Base-by-base conservation (phyloP, 2,797 vertebrate genomes). In the Eulemur coronatus region DNA sequence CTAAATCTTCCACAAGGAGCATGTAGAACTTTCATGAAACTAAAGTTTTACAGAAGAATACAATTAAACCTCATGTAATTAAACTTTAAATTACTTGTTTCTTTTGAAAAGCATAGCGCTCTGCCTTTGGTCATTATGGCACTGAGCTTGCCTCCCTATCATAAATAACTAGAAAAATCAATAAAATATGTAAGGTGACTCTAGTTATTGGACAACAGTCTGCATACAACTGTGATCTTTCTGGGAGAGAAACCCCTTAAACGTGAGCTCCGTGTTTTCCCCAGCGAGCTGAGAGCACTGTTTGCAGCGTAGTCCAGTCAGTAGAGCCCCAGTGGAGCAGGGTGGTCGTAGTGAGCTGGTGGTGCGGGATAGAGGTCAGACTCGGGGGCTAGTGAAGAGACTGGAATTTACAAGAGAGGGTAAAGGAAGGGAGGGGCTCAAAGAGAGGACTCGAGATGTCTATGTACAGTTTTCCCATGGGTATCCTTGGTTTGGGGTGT, bases 1-100 rank as follows among this genome's bases (percentile, higher is more conserved):
- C 22, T 65, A 65, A 78, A 57, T 43, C 52, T 94, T 94, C 63
- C 84, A 24, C 30, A n/a, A 28, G 17, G 12, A 91, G 35, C 52
- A 6, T 24, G 28, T 9, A 46, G 28, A 63, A 18, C 33, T 35
- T 94, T 22, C 18, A 50, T 18, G 28, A 65, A 84, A 41, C 1
- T 63, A 6, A 63, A 57, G n/a, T 85, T 79, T 59, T 85, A 48
- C 2, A 65, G 65, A 67, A 61, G 0, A 11, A 26, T 57, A 48
- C 9, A 65, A 50, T 89, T 43, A 69, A 59, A 67, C 57, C 30
- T 35, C 41, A 57, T 35, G 7, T 46, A 59, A 73, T 89, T 50
- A 41, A 84, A 50, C 7, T 57, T 89, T 80, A 67, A 30, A 28
- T 72, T 38, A 41, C 33, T 50, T 55, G 33, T 28, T 82, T 81